phyloP scores from a whole-genome alignment of 2,113 vertebrate genomes.

The Aegithalos caudatus region DNA sequence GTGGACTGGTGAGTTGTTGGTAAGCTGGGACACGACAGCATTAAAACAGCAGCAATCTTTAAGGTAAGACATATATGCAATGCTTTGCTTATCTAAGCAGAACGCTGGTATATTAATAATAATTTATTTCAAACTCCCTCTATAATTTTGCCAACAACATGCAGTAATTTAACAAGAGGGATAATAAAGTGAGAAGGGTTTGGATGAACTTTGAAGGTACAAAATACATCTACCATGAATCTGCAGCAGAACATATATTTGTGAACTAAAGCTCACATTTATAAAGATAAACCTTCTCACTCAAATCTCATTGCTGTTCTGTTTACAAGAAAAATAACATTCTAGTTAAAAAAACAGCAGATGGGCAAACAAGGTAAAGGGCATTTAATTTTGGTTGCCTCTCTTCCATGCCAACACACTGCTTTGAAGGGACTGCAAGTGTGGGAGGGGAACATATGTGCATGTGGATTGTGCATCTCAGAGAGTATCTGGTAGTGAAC shows the following conservation, averaged over 20 bases:
- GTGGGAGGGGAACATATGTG: constrained; percentile 61
- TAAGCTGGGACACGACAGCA: background rate
- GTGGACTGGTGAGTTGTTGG: background rate
- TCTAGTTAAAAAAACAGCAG: background rate
- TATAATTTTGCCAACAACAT: background rate
- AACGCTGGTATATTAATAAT: background rate
- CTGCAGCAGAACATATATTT: background rate
- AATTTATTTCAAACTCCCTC: background rate
- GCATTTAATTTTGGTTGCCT: constrained; percentile 33
- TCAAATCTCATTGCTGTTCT: background rate
- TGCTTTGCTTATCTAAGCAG: background rate
- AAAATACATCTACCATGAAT: background rate
- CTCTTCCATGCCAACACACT: constrained; percentile 26
- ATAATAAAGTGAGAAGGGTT: background rate
- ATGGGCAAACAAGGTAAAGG: constrained; percentile 54
- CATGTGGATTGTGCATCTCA: constrained; percentile 40
- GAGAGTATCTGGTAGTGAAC: background rate
- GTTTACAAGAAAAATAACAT: constrained; percentile 1
- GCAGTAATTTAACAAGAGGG: background rate
- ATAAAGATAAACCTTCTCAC: background rate
- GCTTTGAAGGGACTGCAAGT: constrained; percentile 12
- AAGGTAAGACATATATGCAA: background rate
- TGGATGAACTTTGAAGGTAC: background rate
- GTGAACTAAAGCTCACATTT: background rate
- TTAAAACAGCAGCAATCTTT: background rate